phyloP scores from a whole-genome alignment of 2,888 invertebrate genomes.

The Metacarcinus magister region DNA sequence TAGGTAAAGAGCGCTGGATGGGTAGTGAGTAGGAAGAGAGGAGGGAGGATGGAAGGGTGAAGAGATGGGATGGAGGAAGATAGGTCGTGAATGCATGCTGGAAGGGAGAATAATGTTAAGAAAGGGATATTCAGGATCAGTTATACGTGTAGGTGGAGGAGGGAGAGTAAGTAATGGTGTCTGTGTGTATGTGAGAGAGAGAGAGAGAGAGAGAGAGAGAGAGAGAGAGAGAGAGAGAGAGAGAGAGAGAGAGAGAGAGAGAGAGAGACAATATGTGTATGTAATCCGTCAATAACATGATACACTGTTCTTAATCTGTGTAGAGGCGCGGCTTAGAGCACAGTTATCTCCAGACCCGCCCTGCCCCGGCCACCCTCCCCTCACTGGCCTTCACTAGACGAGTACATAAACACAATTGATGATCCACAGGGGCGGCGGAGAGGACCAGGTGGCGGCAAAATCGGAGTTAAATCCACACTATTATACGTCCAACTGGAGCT shows the following conservation, averaged over 20 bases:
- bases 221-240: conserved; percentile 83
- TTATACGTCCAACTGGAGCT: not conserved
- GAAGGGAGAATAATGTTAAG: not conserved
- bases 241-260: conserved; percentile 85
- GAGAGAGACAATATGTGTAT: conserved; percentile 83
- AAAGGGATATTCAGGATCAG: not conserved
- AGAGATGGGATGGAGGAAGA: not conserved
- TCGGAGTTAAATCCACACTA: conserved; percentile 22
- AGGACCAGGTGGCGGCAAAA: conserved; percentile 21
- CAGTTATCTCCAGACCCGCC: conserved; percentile 80
- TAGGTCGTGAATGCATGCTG: not conserved
- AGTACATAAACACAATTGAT: conserved; percentile 52
- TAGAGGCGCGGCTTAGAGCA: conserved; percentile 76
- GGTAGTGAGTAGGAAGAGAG: not conserved
- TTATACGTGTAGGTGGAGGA: not conserved
- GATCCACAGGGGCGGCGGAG: not conserved
- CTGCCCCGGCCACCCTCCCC: conserved; percentile 52
- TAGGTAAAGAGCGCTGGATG: not conserved
- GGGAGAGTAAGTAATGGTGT: not conserved
- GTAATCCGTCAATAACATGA: conserved; percentile 84
- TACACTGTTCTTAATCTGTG: conserved; percentile 71
- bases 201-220: conserved; percentile 48
- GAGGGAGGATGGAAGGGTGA: not conserved
- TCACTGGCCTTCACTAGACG: conserved; percentile 37
- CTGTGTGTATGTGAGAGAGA: conserved; percentile 33